Percentiles rank a stretch among this genome's conserved stretches.
Conservation (phyloP, 2,888 invertebrate species). For the Plagodis dolabraria region DNA sequence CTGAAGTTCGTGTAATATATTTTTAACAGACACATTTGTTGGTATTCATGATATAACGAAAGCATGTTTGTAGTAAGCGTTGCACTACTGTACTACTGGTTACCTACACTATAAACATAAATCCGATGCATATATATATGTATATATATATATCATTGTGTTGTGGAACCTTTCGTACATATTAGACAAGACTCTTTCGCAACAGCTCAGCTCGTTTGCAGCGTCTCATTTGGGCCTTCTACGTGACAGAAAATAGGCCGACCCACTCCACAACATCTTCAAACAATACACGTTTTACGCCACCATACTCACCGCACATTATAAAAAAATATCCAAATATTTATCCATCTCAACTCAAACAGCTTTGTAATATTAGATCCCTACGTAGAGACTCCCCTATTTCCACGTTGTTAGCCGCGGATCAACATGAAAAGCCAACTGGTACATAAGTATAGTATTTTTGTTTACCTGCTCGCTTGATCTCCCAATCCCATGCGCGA, state of each 20-base stretch:
- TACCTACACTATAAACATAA: too few relatives aligned
- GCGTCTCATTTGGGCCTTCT: constrained; percentile 59
- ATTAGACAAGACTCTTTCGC: constrained; percentile 27
- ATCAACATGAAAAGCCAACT: constrained; percentile 63
- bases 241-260: constrained; percentile 67
- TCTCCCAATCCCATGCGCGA: constrained; percentile 61
- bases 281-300: constrained; percentile 36
- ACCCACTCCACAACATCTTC: constrained; percentile 43
- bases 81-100: too few relatives aligned
- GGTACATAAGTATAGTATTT: constrained; percentile 47
- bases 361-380: constrained; percentile 35
- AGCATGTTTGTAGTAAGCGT: too few relatives aligned
- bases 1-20: too few relatives aligned
- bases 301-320: constrained; percentile 35
- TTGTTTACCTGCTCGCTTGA: constrained; percentile 68
- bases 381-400: constrained; percentile 46
- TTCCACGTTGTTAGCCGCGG: constrained; percentile 65
- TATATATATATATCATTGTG: constrained; percentile 18
- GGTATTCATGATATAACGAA: too few relatives aligned
- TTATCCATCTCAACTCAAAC: constrained; percentile 38
- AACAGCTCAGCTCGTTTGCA: constrained; percentile 53
- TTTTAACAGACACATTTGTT: too few relatives aligned
- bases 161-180: constrained; percentile 23
- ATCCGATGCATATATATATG: too few relatives aligned
- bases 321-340: constrained; percentile 34